Evolutionary conservation across 2,113 vertebrate genomes (phyloP), one percentile per base, ranked within the genome.

Genomic region (Epinephelus fuscoguttatus): DNA sequence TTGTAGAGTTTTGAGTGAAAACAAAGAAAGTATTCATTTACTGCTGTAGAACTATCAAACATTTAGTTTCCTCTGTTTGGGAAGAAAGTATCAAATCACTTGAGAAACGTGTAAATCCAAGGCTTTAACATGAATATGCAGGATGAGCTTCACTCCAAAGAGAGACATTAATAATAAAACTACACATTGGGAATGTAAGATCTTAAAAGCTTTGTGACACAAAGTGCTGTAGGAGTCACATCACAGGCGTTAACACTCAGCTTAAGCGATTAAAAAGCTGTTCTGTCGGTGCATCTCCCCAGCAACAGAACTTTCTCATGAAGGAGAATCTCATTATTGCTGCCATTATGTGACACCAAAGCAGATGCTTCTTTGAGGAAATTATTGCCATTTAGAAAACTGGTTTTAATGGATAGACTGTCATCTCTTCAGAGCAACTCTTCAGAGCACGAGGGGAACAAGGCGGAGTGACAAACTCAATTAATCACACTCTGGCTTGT

Each of bases 331-430:
- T 89, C 88, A 91, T 93, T 91, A 93, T 91, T 84, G 75, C 74
- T 87, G 80, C 80, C 82, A 89, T 89, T 85, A 91, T 87, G 77
- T 62, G 87, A 81, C 93, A 90, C 80, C 83, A 89, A 89, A 83
- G 87, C 88, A 88, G 88, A 86, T 88, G 89, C 57, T 81, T 91
- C 86, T 88, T 81, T 85, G 61, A 92, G 69, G 77, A 93, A 90
- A 89, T 86, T 69, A 90, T 82, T 89, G 75, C 81, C 75, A 81
- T 91, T 92, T 90, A 62, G 73, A 85, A 89, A 92, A 84, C 74
- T 52, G 64, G 82, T 87, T 92, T 85, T 90, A 90, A 93, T 91
- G 88, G 91, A 93, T 87, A 83, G 83, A 78, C 86, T 87, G 85
- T 82, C 88, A 64, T 90, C 86, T 64, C 85, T 91, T 93, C 78